Conservation (phyloP, 2,113 vertebrate species). For the Lophotis ruficrista region DNA sequence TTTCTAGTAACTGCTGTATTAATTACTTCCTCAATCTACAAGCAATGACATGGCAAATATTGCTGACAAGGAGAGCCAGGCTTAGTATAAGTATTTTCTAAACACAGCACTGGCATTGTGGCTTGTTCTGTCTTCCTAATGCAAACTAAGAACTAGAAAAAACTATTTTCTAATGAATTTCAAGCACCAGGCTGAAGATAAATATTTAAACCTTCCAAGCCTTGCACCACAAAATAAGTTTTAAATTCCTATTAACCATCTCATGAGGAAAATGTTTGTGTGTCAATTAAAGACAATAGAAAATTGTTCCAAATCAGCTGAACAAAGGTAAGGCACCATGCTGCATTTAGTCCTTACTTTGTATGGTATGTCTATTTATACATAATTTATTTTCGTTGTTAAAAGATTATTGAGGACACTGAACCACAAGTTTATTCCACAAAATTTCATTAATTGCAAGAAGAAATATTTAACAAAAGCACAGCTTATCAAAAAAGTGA, state of each 20-base stretch:
- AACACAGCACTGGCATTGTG: neutral
- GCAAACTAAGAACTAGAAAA: neutral
- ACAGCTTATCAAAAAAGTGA: neutral
- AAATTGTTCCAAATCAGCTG: neutral
- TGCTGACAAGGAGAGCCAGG: neutral
- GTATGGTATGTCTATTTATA: neutral
- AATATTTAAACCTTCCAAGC: neutral
- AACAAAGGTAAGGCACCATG: neutral
- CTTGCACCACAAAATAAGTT: neutral
- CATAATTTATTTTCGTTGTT: neutral
- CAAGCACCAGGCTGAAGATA: neutral
- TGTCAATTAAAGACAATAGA: neutral
- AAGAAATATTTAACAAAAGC: neutral
- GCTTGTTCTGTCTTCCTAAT: neutral
- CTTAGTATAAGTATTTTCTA: neutral
- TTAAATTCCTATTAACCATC: neutral
- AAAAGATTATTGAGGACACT: neutral
- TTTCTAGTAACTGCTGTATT: conserved; percentile 20
- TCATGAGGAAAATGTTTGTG: neutral
- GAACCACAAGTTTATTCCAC: neutral
- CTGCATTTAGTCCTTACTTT: neutral
- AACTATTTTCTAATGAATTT: neutral
- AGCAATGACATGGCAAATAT: neutral
- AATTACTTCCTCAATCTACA: conserved; percentile 29
- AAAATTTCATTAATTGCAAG: neutral